Evolutionary conservation across 2,797 vertebrate species (phyloP), one percentile per base, ranked within the genome.

Genomic region (Enteromius viviparus): DNA sequence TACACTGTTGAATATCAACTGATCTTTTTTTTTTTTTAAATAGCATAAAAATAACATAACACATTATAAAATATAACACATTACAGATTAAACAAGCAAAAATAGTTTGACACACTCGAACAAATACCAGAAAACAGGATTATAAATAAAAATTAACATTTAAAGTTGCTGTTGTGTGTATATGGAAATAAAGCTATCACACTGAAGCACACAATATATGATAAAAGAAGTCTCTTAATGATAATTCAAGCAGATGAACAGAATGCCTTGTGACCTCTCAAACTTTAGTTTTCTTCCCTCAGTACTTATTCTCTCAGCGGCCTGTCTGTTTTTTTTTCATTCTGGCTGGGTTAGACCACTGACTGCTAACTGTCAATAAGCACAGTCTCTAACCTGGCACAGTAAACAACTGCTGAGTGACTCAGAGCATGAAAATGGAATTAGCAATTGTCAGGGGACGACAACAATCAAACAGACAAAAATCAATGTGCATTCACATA

Each of bases 401-500:
- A 77, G 49, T 66, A 66, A 75, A 76, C 47, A 68, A 69, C 34
- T 58, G 23, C 70, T 37, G 71, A 53, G 71, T 76, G 81, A 77
- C 74, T 82, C 64, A 53, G 32, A 68, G 62, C 62, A 82, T 66
- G 71, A 76, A 74, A 82, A 66, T 55, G 58, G 60, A 64, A 82
- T 76, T 66, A 76, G 60, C 60, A 68, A 76, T 55, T 45, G 23
- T 68, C 70, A 82, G 6, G 71, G 60, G 80, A 51, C 0, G 17
- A 75, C 60, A 74, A 66, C 60, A 72, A 32, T 66, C 71, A 75
- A 66, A 53, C 14, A 42, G 37, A 17, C 79, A 60, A 45, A 79
- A 81, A 80, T 80, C 78, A 69, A 80, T 80, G n/a, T 14, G 29
- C 47, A 80, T 80, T 68, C 47, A 53, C 78, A 68, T 40, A 80